A percentile compares a stretch with the other conserved stretches of the same genome.
phyloP scores from a whole-genome alignment of 2,797 vertebrate species.

The Natrix natrix region DNA sequence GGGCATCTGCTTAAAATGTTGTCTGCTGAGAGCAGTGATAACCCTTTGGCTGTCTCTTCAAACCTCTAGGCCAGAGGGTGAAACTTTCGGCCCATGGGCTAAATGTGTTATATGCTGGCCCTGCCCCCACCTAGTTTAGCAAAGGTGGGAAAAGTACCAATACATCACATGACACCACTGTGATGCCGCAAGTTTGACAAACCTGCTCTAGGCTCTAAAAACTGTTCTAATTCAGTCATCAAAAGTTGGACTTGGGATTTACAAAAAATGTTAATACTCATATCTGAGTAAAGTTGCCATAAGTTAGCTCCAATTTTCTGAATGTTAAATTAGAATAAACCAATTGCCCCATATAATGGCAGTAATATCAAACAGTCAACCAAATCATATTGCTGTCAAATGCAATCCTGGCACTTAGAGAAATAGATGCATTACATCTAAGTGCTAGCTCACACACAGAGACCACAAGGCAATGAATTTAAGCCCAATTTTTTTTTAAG shows the following conservation, averaged over 20 bases:
- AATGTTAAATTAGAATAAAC: neutral
- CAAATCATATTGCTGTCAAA: neutral
- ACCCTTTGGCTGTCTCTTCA: neutral
- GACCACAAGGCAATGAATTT: neutral
- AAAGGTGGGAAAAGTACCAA: no score
- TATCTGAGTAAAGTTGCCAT: neutral
- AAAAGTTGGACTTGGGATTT: neutral
- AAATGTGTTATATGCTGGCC: no score
- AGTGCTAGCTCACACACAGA: neutral
- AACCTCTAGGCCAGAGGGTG: neutral
- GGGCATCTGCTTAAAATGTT: neutral
- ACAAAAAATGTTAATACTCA: neutral
- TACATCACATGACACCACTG: no score
- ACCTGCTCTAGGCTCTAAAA: neutral
- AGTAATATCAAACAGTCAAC: neutral
- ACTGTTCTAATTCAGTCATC: neutral
- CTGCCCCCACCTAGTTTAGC: no score
- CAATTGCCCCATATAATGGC: neutral
- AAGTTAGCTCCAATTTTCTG: neutral
- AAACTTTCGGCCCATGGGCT: no score
- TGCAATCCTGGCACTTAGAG: neutral
- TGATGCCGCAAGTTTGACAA: no score
- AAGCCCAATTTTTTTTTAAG: neutral
- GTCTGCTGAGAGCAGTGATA: neutral
- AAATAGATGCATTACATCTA: neutral